Base-by-base conservation (phyloP, 2,113 vertebrate species). In the Oenanthe oenanthe region DNA sequence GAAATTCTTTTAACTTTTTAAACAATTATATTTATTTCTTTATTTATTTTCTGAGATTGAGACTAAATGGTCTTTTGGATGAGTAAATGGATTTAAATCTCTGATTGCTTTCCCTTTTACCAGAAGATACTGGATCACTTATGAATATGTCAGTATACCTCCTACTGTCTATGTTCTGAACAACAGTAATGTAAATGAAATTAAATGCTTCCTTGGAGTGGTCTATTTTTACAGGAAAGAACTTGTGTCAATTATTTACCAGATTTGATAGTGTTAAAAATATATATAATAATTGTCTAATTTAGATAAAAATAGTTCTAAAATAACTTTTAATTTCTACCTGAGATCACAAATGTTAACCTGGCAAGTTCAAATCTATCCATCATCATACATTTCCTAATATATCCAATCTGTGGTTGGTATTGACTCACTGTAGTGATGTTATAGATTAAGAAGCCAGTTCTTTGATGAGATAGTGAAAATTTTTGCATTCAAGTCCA, bases 1-100 rank as follows among this genome's bases (percentile, higher is more conserved):
- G 4, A 65, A 70, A 66, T 26, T 17, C 50, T 79, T 61, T 80
- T 53, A 88, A 45, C 14, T 71, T 76, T 80, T 71, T 18, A 54
- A 91, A 89, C 6, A 47, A 57, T 22, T 40, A 22, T 62, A 26
- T 62, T 77, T 92, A 11, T 42, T 42, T 61, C 5, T 71, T 48
- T 24, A 13, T 62, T 51, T 63, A 28, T 63, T 78, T 92, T 87
- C 58, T 73, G 45, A 54, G 63, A 13, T 61, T 85, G 13, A 85
- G 84, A 97, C 94, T 57, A 94, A 88, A 93, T 95, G 67, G 17
- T 91, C 42, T 88, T 88, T 85, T 62, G 67, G 58, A 91, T 32
- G 60, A 85, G 34, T 13, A 88, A 88, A 92, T 70, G 25, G 53
- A 51, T 95, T 94, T 56, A 91, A 82, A 96, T 42, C 75, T 93